Evolutionary conservation across 2,113 vertebrate species (phyloP).

Genomic region (Thunnus maccoyii): DNA sequence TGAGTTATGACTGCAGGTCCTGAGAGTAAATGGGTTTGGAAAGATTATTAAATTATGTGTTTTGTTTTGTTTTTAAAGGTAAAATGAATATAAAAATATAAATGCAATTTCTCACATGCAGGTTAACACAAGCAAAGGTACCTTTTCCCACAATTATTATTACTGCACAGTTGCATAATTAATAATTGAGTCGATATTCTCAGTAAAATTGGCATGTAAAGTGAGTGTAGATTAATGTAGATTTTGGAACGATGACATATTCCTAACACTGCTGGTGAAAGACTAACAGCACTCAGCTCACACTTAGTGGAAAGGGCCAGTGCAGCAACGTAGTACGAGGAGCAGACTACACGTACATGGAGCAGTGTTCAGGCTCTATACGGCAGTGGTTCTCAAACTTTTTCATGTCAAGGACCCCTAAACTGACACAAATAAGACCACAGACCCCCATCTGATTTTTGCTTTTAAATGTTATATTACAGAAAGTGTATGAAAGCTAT

Average conservation of each 20-base stretch:
- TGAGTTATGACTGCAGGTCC: not conserved
- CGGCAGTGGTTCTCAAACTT: too few species aligned
- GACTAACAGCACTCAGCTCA: not conserved
- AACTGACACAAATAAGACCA: too few species aligned
- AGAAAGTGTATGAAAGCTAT: too few species aligned
- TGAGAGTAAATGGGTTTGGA: not conserved
- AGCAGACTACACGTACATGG: not conserved
- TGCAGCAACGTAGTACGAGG: not conserved
- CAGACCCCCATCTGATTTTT: too few species aligned
- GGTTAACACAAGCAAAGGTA: not conserved
- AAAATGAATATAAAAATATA: not conserved
- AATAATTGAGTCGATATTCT: not conserved
- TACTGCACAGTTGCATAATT: not conserved
- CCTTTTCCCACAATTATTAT: not conserved
- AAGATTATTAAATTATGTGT: not conserved
- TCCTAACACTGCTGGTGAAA: not conserved
- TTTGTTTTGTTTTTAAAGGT: not conserved
- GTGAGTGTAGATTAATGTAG: not conserved
- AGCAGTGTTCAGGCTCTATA: not conserved
- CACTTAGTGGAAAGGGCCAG: not conserved
- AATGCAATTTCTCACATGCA: not conserved
- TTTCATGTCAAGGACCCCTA: too few species aligned
- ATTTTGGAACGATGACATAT: not conserved
- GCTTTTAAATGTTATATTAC: too few species aligned
- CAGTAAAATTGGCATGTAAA: not conserved